These are phyloP conservation scores for Hypothenemus hampei DNA, from an alignment of 1,140 invertebrate genomes.

Conservation along the genomic window DNA sequence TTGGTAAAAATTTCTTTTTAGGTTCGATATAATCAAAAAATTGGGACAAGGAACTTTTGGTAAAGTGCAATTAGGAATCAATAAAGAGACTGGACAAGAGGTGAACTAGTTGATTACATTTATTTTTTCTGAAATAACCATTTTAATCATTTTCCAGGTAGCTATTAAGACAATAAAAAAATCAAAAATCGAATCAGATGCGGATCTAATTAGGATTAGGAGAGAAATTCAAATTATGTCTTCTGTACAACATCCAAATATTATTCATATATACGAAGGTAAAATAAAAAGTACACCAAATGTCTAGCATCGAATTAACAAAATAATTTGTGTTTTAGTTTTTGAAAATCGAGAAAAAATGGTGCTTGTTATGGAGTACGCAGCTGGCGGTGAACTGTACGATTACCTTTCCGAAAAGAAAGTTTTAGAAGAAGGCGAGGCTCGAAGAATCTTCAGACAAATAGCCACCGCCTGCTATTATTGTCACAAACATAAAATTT, in stretches of 20 bases:
- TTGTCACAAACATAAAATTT: slow-evolving; percentile 98
- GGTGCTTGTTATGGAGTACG: slow-evolving; percentile 99
- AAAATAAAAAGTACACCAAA: slow-evolving; percentile 25
- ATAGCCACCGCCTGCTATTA: slow-evolving; percentile 97
- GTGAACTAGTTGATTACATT: slow-evolving; percentile 40
- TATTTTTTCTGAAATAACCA: neutral
- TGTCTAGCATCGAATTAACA: neutral
- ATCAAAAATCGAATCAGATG: slow-evolving; percentile 96
- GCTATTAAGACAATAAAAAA: slow-evolving; percentile 99
- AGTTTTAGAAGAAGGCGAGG: slow-evolving; percentile 86
- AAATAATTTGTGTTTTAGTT: slow-evolving; percentile 55
- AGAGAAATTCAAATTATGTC: slow-evolving; percentile 99
- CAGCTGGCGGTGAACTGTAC: slow-evolving; percentile 95
- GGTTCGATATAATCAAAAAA: slow-evolving; percentile 96
- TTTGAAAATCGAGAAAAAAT: slow-evolving; percentile 99
- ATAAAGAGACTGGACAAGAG: slow-evolving; percentile 94
- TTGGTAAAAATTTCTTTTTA: slow-evolving; percentile 49
- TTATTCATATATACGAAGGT: slow-evolving; percentile 99
- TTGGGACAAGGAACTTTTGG: slow-evolving; percentile 98
- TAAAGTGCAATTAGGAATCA: slow-evolving; percentile 94
- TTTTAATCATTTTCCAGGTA: too few species aligned
- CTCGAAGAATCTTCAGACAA: slow-evolving; percentile 93
- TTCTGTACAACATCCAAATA: slow-evolving; percentile 95
- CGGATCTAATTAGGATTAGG: slow-evolving; percentile 90
- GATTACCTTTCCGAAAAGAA: slow-evolving; percentile 95